Percentiles rank a stretch among this genome's conserved stretches.
Conservation (phyloP, 2,888 invertebrate genomes). For the Chaitophorus viminalis region DNA sequence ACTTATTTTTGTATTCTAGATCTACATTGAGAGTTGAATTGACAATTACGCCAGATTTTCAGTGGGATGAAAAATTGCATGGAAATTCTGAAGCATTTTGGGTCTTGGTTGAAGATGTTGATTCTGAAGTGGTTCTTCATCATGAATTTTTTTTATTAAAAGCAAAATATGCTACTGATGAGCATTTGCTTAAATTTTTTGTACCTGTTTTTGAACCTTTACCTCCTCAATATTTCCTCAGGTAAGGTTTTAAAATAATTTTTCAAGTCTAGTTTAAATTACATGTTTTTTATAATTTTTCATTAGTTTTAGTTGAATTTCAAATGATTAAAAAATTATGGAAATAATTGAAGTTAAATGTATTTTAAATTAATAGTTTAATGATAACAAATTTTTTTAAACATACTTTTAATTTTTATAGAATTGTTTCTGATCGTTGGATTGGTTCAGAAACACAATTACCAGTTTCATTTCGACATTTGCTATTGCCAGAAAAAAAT, state of each 20-base stretch:
- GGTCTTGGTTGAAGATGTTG: slow-evolving; percentile 88
- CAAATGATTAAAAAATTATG: background rate
- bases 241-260: slow-evolving; percentile 64
- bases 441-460: slow-evolving; percentile 94
- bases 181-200: slow-evolving; percentile 96
- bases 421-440: slow-evolving; percentile 91
- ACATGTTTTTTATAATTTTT: background rate
- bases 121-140: slow-evolving; percentile 90
- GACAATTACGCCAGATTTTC: slow-evolving; percentile 97
- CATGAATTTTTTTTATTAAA: slow-evolving; percentile 96
- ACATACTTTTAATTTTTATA: slow-evolving; percentile 63
- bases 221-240: slow-evolving; percentile 96
- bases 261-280: background rate
- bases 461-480: slow-evolving; percentile 96
- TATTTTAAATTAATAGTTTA: background rate
- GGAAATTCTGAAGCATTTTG: slow-evolving; percentile 84
- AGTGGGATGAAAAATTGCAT: slow-evolving; percentile 96
- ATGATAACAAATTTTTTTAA: no score
- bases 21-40: slow-evolving; percentile 93
- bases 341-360: no score
- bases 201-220: slow-evolving; percentile 98
- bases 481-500: slow-evolving; percentile 97
- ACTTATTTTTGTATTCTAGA: slow-evolving; percentile 66
- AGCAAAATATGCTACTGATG: slow-evolving; percentile 91
- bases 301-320: background rate